Base-by-base conservation (phyloP, 2,113 vertebrate species). In the Heterochromis multidens region DNA sequence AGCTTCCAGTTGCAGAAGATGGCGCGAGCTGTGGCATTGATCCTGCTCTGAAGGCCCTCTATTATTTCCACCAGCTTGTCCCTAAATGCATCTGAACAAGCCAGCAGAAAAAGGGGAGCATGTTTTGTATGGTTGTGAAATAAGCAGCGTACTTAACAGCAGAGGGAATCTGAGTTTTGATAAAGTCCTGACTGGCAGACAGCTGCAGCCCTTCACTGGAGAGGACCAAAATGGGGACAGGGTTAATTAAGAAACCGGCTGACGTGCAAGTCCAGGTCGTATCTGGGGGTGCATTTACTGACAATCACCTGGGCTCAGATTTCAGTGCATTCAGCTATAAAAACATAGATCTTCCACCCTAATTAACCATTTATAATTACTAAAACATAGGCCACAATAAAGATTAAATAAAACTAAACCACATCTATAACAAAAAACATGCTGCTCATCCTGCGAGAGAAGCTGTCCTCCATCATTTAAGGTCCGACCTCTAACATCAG, bases 1-100 rank as follows among this genome's bases (percentile, higher is more conserved):
- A 74, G 90, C 89, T 89, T 91, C 90, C 93, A 90, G 85, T 87
- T 79, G 90, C 91, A 87, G 77, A 60, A 78, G 84, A 87, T 19
- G 88, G 60, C 62, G 80, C 63, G 5, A 87, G 83, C 84, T 87
- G 82, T 49, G 72, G 77, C 70, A 62, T 37, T 21, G 25, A 40
- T 74, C 31, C 59, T 57, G 54, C 16, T 43, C 61, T n/a, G 23
- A 72, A 58, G 62, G 61, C 67, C 52, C n/a, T 8, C 56, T 14
- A 12, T 74, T 23, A 16, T 76, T 79, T 61, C 29, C 57, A 11
- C 4, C n/a, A 21, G 25, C 17, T 49, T 2, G 17, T 61, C 65
- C 33, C 74, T 56, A 2, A 77, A 83, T 4, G 80, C 72, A 37
- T 57, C 80, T 1, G 6, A 79, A 37, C 33, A 23, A 62, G 27